Conservation (phyloP, 2,888 invertebrate genomes). For the Scaptodrosophila latifasciaeformis region DNA sequence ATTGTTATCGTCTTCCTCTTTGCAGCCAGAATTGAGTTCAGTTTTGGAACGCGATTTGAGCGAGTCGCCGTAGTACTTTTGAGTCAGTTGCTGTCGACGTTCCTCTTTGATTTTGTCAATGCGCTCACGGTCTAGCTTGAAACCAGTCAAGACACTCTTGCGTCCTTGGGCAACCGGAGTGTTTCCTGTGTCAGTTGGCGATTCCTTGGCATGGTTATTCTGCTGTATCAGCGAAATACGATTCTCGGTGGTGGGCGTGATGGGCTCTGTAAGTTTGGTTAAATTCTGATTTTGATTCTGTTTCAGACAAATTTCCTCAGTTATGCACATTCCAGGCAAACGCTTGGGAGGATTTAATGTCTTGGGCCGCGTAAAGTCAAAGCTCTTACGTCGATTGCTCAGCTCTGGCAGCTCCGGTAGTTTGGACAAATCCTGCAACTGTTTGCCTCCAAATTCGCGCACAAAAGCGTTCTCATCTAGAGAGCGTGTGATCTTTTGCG, state of each 20-base stretch:
- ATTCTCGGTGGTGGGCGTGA: constrained; percentile 80
- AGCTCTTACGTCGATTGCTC: constrained; percentile 77
- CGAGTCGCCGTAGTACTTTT: constrained; percentile 90
- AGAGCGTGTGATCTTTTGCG: constrained; percentile 80
- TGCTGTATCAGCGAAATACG: constrained; percentile 80
- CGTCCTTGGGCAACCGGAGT: constrained; percentile 42
- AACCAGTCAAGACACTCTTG: constrained; percentile 75
- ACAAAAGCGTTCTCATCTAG: constrained; percentile 85
- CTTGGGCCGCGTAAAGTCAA: constrained; percentile 79
- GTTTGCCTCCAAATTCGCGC: constrained; percentile 79
- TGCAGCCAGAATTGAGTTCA: constrained; percentile 69
- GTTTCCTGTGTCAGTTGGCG: constrained; percentile 19
- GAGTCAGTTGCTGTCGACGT: constrained; percentile 87
- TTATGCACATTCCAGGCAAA: constrained; percentile 72
- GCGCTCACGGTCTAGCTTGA: constrained; percentile 84
- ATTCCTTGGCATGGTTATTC: constrained; percentile 73
- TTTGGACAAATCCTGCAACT: constrained; percentile 69
- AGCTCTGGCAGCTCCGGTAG: constrained; percentile 66
- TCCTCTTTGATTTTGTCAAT: constrained; percentile 95
- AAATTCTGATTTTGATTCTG: no score
- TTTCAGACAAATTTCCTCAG: constrained; percentile 68
- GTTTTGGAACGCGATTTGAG: constrained; percentile 78
- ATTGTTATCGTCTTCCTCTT: constrained; percentile 67
- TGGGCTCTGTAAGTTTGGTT: constrained; percentile 57
- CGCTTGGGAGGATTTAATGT: constrained; percentile 78